These are phyloP conservation scores for Zaprionus vittiger DNA, from an alignment of 1,140 invertebrate genomes.

Conservation along the genomic window DNA sequence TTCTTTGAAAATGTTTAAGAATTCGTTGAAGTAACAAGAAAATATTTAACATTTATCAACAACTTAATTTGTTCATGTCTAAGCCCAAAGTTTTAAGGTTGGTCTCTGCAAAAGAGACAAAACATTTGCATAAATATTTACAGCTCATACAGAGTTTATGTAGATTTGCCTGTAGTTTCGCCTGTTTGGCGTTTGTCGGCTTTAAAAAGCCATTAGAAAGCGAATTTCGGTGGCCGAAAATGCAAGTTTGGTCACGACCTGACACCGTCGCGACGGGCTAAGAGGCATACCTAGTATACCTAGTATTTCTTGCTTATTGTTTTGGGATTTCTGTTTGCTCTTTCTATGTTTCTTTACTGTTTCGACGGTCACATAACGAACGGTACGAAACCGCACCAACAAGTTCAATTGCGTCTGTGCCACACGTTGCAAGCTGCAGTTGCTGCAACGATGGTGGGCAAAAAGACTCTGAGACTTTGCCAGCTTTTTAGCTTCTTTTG, in stretches of 20 bases:
- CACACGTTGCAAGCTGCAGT: constrained; percentile 26
- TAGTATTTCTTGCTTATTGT: constrained; percentile 20
- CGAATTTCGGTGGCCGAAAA: constrained; percentile 65
- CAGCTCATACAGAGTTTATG: constrained; percentile 18
- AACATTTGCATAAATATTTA: constrained; percentile 40
- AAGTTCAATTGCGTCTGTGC: constrained; percentile 70
- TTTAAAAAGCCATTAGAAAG: constrained; percentile 58
- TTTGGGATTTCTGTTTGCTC: constrained; percentile 27
- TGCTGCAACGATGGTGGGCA: constrained; percentile 1
- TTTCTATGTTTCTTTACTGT: constrained; percentile 16
- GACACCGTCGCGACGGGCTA: constrained; percentile 26
- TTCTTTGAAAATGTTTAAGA: neutral
- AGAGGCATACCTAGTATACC: constrained; percentile 23
- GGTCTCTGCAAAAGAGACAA: neutral
- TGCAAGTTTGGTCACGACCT: constrained; percentile 69
- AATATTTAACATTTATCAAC: no score
- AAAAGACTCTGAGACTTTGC: constrained; percentile 60
- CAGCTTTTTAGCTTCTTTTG: constrained; percentile 55
- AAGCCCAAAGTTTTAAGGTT: neutral
- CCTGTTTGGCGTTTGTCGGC: constrained; percentile 28
- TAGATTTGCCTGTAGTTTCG: constrained; percentile 8
- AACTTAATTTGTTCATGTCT: neutral
- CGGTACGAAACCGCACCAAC: constrained; percentile 41
- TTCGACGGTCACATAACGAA: constrained; percentile 26
- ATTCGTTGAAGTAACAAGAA: neutral